Evolutionary conservation across 1,140 invertebrate genomes (phyloP).

Genomic region (Drosophila grimshawi): DNA sequence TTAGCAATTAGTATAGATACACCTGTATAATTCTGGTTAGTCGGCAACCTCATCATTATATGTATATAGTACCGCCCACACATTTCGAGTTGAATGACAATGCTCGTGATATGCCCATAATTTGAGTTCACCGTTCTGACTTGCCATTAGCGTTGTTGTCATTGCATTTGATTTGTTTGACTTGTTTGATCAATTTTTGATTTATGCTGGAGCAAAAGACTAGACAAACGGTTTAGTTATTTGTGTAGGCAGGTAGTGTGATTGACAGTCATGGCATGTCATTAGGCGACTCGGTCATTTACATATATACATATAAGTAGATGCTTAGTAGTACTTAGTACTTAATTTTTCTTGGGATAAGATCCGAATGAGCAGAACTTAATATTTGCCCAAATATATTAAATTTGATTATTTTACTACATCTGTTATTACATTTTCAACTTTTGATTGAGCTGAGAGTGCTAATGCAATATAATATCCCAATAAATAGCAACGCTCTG

Average conservation of each 20-base stretch:
- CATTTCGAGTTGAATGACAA: slow-evolving; percentile 7
- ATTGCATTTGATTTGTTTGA: slow-evolving; percentile 70
- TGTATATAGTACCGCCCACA: background rate
- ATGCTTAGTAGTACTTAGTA: too few relatives aligned
- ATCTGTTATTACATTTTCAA: too few relatives aligned
- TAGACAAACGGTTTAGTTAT: slow-evolving; percentile 24
- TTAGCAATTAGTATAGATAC: background rate
- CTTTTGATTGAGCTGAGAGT: too few relatives aligned
- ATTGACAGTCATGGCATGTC: slow-evolving; percentile 15
- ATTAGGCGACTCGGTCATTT: slow-evolving; percentile 13
- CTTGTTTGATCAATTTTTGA: slow-evolving; percentile 80
- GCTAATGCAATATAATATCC: too few relatives aligned
- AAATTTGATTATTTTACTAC: too few relatives aligned
- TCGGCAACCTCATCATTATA: too few relatives aligned
- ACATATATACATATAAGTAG: background rate
- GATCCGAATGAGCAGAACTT: too few relatives aligned
- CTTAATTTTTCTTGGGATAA: too few relatives aligned
- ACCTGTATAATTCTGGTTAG: background rate
- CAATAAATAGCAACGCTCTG: too few relatives aligned
- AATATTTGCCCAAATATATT: too few relatives aligned
- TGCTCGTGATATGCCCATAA: slow-evolving; percentile 43
- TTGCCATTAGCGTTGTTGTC: slow-evolving; percentile 57
- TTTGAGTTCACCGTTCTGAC: slow-evolving; percentile 24
- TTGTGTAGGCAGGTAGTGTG: slow-evolving; percentile 1
- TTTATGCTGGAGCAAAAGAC: slow-evolving; percentile 49